Base-by-base conservation (phyloP, 35 echinoderm and acorn worm genomes). In the Heliocidaris erythrogramma region DNA sequence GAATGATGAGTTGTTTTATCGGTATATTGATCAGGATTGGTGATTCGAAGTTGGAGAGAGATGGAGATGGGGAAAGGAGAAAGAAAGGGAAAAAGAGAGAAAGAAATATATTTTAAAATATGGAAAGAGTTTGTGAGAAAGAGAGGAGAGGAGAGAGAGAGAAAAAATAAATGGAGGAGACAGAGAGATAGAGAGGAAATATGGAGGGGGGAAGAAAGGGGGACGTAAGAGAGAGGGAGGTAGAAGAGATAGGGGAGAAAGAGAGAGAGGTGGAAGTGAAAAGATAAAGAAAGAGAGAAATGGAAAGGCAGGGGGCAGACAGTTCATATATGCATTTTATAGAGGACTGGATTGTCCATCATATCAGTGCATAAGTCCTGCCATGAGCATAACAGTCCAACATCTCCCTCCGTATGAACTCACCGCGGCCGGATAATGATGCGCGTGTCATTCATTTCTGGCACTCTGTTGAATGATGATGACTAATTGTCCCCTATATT, bases 1-100 rank as follows among this genome's bases (percentile, higher is more conserved):
- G 65, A 78, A 78, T n/a, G 65, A 78, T 78, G 65, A 78, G 18
- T 78, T 78, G 65, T 78, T 78, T 78, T 78, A 78, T 78, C 27
- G 65, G 65, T 18, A 78, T 78, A 78, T 78, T 78, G 65, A 78
- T 78, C 65, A 78, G 65, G 65, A 78, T 27, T 18, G 65, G 65
- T 27, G 65, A 78, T 89, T 89, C 4, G 31, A 48, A 48, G 87
- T 32, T 4, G 13, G 0, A 89, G 87, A 89, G 87, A 21, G 87
- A 89, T 11, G 21, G 47, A 32, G 13, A 47, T 86, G 87, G 24
- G 18, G 32, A 32, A 24, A n/a, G 32, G 47, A 42, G 87, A 89
- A 48, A 11, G 85, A 86, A 32, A 86, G 85, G 85, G 31, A 17
- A 86, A 9, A 86, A 86, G 31, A 86, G 85, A 86, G 2, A 32